Conservation (phyloP, 2,888 invertebrate genomes). For the Drosophila anomelani region DNA sequence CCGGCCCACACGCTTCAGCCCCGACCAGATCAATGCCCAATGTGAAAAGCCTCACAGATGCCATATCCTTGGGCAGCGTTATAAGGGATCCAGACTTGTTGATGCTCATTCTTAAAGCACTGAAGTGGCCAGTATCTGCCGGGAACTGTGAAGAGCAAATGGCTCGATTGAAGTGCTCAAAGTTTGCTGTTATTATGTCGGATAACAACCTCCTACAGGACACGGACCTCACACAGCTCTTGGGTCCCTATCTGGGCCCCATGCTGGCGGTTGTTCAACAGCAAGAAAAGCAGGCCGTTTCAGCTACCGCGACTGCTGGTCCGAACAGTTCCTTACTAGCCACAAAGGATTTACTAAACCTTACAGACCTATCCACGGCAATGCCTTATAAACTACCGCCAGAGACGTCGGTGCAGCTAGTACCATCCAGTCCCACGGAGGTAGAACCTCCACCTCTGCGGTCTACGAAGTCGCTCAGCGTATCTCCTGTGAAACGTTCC, state of each 20-base stretch:
- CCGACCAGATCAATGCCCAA: conserved; percentile 47
- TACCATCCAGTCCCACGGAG: conserved; percentile 81
- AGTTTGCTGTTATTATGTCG: conserved; percentile 82
- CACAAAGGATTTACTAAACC: conserved; percentile 50
- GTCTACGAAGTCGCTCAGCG: conserved; percentile 1
- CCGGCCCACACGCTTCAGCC: neutral
- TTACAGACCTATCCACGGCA: conserved; percentile 62
- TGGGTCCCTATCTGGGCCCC: conserved; percentile 82
- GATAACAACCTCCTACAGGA: conserved; percentile 83
- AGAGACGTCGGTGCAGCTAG: conserved; percentile 83
- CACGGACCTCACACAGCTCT: conserved; percentile 83
- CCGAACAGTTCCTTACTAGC: conserved; percentile 40
- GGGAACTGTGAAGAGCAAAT: conserved; percentile 81
- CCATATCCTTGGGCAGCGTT: conserved; percentile 82
- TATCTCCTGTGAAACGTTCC: conserved; percentile 30
- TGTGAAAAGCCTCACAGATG: conserved; percentile 72
- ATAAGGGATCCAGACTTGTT: conserved; percentile 84
- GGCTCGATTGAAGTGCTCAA: conserved; percentile 79
- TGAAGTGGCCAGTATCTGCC: conserved; percentile 83
- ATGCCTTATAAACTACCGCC: conserved; percentile 83
- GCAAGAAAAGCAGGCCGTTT: conserved; percentile 61
- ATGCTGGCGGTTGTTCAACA: conserved; percentile 71
- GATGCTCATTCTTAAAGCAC: conserved; percentile 83
- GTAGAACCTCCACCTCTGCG: conserved; percentile 29
- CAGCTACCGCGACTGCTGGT: conserved; percentile 29